Conservation (phyloP, 1,140 invertebrate species). For the Idris sp. region DNA sequence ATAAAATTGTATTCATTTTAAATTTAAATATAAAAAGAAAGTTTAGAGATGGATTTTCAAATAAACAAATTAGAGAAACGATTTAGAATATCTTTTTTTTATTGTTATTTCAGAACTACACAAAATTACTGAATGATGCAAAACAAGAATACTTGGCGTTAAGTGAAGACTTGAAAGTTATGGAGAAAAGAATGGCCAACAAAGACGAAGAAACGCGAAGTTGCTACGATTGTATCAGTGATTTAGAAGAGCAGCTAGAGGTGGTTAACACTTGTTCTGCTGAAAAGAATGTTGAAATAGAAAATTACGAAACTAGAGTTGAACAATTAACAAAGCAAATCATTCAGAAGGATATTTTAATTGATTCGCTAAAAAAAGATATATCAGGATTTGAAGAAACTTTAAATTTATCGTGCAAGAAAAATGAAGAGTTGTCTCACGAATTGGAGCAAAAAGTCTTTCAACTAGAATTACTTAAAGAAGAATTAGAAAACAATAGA, state of each 20-base stretch:
- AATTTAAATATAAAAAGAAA: conserved; percentile 16
- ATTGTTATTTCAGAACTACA: conserved; percentile 66
- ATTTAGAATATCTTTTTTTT: too few relatives aligned
- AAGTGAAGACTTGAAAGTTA: conserved; percentile 50
- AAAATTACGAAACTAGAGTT: conserved; percentile 67
- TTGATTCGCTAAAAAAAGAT: conserved; percentile 48
- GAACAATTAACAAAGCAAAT: conserved; percentile 63
- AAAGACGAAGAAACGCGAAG: conserved; percentile 49
- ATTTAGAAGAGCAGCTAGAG: conserved; percentile 68
- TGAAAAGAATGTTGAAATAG: conserved; percentile 63
- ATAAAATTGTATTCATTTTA: conserved; percentile 16
- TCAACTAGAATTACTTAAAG: too few relatives aligned
- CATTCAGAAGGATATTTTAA: conserved; percentile 43
- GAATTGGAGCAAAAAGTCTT: too few relatives aligned
- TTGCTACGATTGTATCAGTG: conserved; percentile 63
- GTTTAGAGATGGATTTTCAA: too few relatives aligned
- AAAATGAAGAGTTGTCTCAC: too few relatives aligned
- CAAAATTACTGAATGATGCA: conserved; percentile 71
- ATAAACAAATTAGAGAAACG: too few relatives aligned
- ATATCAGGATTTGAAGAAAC: conserved; percentile 5
- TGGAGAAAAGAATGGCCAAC: conserved; percentile 59
- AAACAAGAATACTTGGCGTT: conserved; percentile 71
- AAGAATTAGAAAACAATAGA: too few relatives aligned
- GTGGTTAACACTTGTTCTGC: conserved; percentile 62
- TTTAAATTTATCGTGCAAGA: too few relatives aligned